Evolutionary conservation across 2,888 invertebrate genomes (phyloP).

Genomic region (Rhagophthalmus giganteus): DNA sequence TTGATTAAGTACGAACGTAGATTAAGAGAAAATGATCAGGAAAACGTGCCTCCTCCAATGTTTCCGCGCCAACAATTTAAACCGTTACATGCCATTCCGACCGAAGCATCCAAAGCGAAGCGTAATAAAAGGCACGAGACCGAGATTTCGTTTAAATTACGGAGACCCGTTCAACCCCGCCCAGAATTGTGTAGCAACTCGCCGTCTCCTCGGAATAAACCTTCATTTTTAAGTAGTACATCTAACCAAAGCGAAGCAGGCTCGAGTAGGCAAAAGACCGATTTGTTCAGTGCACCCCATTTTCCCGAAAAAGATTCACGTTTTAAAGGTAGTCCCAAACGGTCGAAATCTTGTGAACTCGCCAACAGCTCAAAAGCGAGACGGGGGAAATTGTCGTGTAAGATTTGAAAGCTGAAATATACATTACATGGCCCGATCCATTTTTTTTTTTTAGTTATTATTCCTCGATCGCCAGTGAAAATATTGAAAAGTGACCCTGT

Average conservation of each 20-base stretch:
- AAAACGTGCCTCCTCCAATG: background rate
- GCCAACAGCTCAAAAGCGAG: background rate
- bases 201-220: no score
- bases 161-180: background rate
- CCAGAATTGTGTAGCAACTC: background rate
- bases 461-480: conserved; percentile 10
- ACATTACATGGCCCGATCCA: no score
- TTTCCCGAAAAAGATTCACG: background rate
- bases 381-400: background rate
- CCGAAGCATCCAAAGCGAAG: conserved; percentile 2
- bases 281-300: no score
- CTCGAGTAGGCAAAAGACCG: no score
- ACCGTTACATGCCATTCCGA: background rate
- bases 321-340: background rate
- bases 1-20: conserved; percentile 64
- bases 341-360: background rate
- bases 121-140: background rate
- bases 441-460: conserved; percentile 11
- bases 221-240: background rate
- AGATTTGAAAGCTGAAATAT: background rate
- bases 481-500: conserved; percentile 69
- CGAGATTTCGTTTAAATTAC: background rate
- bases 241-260: background rate
- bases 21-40: conserved; percentile 14
- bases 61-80: background rate